phyloP scores from a whole-genome alignment of 2,888 invertebrate species.

The Protophormia terraenovae region DNA sequence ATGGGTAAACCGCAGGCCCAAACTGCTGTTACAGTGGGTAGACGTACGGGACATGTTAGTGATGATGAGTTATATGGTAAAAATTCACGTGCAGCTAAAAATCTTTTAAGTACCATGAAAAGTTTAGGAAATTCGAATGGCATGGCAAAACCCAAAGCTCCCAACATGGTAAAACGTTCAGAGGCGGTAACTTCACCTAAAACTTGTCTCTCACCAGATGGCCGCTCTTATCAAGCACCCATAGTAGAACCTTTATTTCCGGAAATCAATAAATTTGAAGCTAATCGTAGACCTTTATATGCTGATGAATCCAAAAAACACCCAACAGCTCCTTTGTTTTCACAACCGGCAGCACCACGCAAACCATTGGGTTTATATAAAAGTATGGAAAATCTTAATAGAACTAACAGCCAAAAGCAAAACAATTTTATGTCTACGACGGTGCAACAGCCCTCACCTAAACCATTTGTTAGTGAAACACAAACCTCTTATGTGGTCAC shows the following conservation, averaged over 20 bases:
- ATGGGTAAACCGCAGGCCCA: slow-evolving; percentile 89
- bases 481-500: slow-evolving; percentile 75
- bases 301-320: slow-evolving; percentile 35
- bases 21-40: slow-evolving; percentile 85
- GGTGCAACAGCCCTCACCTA: neutral
- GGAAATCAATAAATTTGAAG: slow-evolving; percentile 74
- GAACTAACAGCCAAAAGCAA: slow-evolving; percentile 1
- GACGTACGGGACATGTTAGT: slow-evolving; percentile 76
- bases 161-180: slow-evolving; percentile 71
- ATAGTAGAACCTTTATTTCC: slow-evolving; percentile 79
- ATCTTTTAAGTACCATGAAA: slow-evolving; percentile 82
- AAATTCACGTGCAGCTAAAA: slow-evolving; percentile 83
- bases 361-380: slow-evolving; percentile 42
- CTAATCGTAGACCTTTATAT: slow-evolving; percentile 75
- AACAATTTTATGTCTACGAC: slow-evolving; percentile 25
- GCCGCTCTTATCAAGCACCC: slow-evolving; percentile 78
- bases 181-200: slow-evolving; percentile 72
- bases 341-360: slow-evolving; percentile 26
- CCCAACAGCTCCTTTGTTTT: neutral
- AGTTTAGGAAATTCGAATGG: slow-evolving; percentile 64
- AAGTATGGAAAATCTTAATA: slow-evolving; percentile 54
- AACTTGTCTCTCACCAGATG: slow-evolving; percentile 78
- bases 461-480: slow-evolving; percentile 72
- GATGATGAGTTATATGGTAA: slow-evolving; percentile 81
- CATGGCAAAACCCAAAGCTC: slow-evolving; percentile 70